phyloP scores from a whole-genome alignment of 2,888 invertebrate species.

The Meta bourneti region DNA sequence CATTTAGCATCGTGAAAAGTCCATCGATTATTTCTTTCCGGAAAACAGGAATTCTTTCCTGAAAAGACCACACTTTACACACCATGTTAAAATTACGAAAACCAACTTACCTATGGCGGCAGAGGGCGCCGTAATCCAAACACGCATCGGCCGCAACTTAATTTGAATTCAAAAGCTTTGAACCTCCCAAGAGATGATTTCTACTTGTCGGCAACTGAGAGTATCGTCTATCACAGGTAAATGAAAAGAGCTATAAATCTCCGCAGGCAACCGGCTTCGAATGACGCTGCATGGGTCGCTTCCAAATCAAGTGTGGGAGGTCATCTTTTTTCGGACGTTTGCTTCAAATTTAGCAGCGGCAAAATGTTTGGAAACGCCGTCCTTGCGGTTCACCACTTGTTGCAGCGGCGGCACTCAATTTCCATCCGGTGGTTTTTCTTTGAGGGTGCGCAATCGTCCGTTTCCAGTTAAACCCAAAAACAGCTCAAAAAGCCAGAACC shows the following conservation, averaged over 20 bases:
- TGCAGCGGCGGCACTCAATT: not conserved
- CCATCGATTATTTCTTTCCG: too few species aligned
- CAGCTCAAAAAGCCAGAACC: not conserved
- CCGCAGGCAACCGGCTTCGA: too few species aligned
- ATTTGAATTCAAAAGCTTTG: conserved; percentile 26
- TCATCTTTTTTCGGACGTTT: too few species aligned
- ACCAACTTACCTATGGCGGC: conserved; percentile 61
- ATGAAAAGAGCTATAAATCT: too few species aligned
- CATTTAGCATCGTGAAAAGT: too few species aligned
- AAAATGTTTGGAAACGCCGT: not conserved
- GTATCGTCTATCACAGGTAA: not conserved
- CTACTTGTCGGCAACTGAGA: not conserved
- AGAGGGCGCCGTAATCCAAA: conserved; percentile 68
- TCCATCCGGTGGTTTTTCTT: conserved; percentile 21
- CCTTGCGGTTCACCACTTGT: conserved; percentile 27
- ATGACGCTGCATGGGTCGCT: too few species aligned
- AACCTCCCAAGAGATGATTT: not conserved
- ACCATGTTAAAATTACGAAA: too few species aligned
- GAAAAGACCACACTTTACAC: too few species aligned
- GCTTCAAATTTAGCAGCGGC: too few species aligned
- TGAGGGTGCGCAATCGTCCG: not conserved
- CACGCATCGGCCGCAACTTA: conserved; percentile 65
- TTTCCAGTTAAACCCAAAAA: conserved; percentile 3
- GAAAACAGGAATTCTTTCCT: too few species aligned
- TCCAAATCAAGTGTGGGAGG: too few species aligned